Evolutionary conservation across 2,797 vertebrate genomes (phyloP), one percentile per base, ranked within the genome.

Genomic region (Centroberyx gerrardi): DNA sequence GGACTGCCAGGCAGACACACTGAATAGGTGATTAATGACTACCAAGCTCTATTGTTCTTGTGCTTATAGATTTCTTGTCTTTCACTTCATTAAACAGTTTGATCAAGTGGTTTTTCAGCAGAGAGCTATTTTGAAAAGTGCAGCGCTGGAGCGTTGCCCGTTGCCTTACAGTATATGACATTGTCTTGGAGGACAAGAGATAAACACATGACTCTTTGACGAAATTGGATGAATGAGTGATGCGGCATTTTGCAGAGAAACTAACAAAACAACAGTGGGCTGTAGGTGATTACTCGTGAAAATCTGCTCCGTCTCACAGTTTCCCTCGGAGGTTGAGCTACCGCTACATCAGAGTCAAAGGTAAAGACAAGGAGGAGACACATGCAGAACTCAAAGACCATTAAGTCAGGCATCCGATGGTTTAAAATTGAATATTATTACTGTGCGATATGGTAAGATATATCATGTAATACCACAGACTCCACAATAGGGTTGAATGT

Each of bases 51-150:
- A 89, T 88, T 91, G 85, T 91, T 92, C 84, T 75, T 63, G 70
- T 86, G 82, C 76, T 82, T 87, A 92, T 92, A 88, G 91, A 94
- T 93, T 91, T 89, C 75, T 88, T 91, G 88, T 93, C 86, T 63
- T 91, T 93, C 85, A 91, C 90, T 89, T 92, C 87, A 93, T 93
- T 92, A 90, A 92, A 89, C 72, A 65, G 85, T 84, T 81, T 86
- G 84, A 92, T 91, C 75, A 86, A 90, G 83, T 77, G 80, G 27
- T 69, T 84, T 76, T 89, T 81, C 69, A 71, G 46, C 66, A 70
- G 52, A 60, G 75, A 68, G 55, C 46, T 76, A 77, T 74, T 85
- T 72, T 78, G 61, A 81, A 69, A 87, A 56, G 64, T 76, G 65
- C 54, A 17, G 42, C 2, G 62, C 22, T 68, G 62, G 62, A 64